Conservation (phyloP, 2,888 invertebrate genomes). For the Caenorhabditis auriculariae region DNA sequence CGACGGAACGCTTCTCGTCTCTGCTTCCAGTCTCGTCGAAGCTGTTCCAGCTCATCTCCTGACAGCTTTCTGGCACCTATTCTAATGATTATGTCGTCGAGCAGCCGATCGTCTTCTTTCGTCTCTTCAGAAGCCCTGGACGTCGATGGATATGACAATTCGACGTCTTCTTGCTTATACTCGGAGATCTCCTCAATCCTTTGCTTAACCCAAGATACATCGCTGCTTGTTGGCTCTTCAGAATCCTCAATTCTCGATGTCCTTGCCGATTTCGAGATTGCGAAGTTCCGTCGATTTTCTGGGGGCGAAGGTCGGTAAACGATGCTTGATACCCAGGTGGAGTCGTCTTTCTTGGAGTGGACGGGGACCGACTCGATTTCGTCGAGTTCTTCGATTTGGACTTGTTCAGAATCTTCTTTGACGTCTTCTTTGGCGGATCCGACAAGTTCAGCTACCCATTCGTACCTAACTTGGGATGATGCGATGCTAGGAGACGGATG, state of each 20-base stretch:
- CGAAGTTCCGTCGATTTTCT: not conserved
- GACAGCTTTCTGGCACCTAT: too few relatives aligned
- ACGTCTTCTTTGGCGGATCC: not conserved
- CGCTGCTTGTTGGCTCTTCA: too few relatives aligned
- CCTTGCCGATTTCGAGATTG: constrained; percentile 14
- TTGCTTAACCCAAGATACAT: too few relatives aligned
- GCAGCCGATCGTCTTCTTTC: constrained; percentile 14
- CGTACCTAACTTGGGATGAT: constrained; percentile 21
- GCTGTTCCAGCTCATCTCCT: constrained; percentile 13
- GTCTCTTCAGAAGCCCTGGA: not conserved
- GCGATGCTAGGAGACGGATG: constrained; percentile 24
- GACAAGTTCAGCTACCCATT: constrained; percentile 21
- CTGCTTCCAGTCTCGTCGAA: constrained; percentile 6
- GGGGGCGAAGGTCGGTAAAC: constrained; percentile 7
- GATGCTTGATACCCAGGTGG: constrained; percentile 19
- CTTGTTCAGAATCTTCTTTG: not conserved
- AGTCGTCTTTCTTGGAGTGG: constrained; percentile 10
- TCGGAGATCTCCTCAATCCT: too few relatives aligned
- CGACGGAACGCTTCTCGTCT: too few relatives aligned
- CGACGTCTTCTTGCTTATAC: constrained; percentile 11
- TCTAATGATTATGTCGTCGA: too few relatives aligned
- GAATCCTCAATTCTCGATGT: constrained; percentile 8
- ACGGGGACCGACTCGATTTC: constrained; percentile 10
- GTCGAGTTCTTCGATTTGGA: not conserved
- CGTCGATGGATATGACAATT: not conserved